phyloP scores from a whole-genome alignment of 2,113 vertebrate species.

The Neogale vison region DNA sequence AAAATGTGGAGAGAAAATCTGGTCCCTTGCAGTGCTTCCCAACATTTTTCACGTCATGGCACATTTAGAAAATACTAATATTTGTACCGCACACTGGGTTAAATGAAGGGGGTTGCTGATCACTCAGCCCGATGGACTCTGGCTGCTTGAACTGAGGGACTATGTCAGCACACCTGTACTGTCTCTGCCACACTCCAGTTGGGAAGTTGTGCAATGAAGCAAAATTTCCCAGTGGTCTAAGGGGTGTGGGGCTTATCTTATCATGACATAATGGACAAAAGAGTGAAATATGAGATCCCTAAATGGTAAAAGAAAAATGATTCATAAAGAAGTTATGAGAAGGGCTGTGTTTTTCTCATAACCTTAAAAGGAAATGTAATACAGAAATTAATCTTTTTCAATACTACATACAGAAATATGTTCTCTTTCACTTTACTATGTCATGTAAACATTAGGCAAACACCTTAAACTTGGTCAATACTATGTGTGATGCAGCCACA shows the following conservation, averaged over 20 bases:
- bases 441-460: neutral
- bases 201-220: constrained; percentile 29
- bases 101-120: neutral
- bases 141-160: neutral
- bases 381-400: constrained; percentile 39
- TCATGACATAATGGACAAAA: neutral
- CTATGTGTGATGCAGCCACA: neutral
- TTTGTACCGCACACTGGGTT: neutral
- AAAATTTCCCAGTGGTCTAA: constrained; percentile 1
- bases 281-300: constrained; percentile 16
- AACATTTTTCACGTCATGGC: neutral
- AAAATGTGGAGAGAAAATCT: constrained; percentile 35
- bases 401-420: neutral
- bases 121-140: neutral
- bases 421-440: neutral
- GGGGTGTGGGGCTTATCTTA: neutral
- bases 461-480: neutral
- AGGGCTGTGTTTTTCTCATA: neutral
- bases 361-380: constrained; percentile 37
- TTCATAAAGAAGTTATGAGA: neutral
- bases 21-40: neutral
- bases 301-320: constrained; percentile 35
- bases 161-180: neutral
- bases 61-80: constrained; percentile 17
- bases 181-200: neutral